These are phyloP conservation scores for Lycodopsis pacificus DNA, from an alignment of 2,797 vertebrate species.

Conservation along the genomic window DNA sequence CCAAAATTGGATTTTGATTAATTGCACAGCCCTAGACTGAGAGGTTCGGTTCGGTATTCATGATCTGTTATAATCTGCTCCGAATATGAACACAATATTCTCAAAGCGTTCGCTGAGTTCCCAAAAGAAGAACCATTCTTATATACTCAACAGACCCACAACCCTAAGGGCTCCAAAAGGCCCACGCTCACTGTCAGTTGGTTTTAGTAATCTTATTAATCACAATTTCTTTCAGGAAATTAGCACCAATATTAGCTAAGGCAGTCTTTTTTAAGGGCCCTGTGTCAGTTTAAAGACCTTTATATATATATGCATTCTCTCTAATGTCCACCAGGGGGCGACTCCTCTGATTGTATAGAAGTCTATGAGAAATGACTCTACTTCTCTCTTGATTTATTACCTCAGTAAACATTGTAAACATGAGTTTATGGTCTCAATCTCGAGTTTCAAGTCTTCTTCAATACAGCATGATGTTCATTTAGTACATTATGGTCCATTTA, in stretches of 20 bases:
- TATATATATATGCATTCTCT: background rate
- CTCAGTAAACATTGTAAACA: too few relatives aligned
- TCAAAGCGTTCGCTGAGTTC: background rate
- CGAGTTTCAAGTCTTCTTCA: too few relatives aligned
- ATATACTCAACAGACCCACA: background rate
- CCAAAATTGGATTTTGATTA: background rate
- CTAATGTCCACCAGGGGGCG: background rate
- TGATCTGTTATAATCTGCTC: background rate
- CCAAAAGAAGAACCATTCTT: background rate
- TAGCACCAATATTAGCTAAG: background rate
- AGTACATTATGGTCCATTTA: too few relatives aligned
- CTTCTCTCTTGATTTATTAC: background rate
- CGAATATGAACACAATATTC: background rate
- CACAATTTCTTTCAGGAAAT: background rate
- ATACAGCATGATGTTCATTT: too few relatives aligned
- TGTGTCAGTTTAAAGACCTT: too few relatives aligned
- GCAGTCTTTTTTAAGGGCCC: too few relatives aligned
- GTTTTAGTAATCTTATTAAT: background rate
- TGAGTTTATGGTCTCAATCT: too few relatives aligned
- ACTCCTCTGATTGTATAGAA: background rate
- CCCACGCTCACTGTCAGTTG: background rate
- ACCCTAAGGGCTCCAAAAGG: too few relatives aligned
- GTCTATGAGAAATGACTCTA: background rate
- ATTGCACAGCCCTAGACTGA: slow-evolving; percentile 13
- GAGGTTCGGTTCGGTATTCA: slow-evolving; percentile 26